Evolutionary conservation across 2,888 invertebrate genomes (phyloP).

Genomic region (Agrochola litura): DNA sequence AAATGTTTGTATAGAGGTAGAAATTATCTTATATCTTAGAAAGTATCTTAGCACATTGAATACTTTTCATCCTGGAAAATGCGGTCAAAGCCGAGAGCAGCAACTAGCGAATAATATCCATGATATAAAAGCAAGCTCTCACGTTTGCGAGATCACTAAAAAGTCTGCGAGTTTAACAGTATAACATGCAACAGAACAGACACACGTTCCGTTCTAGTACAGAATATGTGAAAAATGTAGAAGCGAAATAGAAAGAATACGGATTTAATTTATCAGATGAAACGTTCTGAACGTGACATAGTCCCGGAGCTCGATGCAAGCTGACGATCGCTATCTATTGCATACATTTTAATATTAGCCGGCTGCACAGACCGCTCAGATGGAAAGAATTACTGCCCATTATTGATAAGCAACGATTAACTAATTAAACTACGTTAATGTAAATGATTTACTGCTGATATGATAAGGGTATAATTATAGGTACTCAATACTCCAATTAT

Average conservation of each 20-base stretch:
- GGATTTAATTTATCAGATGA: constrained; percentile 74
- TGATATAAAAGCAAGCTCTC: constrained; percentile 27
- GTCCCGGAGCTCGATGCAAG: constrained; percentile 74
- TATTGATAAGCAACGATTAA: constrained; percentile 77
- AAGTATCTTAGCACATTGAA: background rate
- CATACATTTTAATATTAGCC: constrained; percentile 83
- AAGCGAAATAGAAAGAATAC: constrained; percentile 61
- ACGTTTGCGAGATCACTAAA: constrained; percentile 26
- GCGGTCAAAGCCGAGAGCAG: background rate
- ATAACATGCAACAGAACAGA: constrained; percentile 25
- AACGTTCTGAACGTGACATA: constrained; percentile 74
- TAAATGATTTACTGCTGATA: constrained; percentile 69
- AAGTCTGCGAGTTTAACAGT: constrained; percentile 34
- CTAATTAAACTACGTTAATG: constrained; percentile 74
- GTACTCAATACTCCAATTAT: constrained; percentile 22
- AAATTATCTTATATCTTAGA: background rate
- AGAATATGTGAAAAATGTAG: constrained; percentile 68
- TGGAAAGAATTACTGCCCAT: constrained; percentile 77
- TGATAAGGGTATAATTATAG: constrained; percentile 45
- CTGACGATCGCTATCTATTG: constrained; percentile 79
- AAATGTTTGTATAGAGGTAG: background rate
- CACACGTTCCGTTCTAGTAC: constrained; percentile 16
- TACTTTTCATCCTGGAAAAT: constrained; percentile 9
- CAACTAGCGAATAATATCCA: background rate
- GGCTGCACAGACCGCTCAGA: constrained; percentile 43